These are phyloP conservation scores for Amorpha juglandis DNA, from an alignment of 2,888 invertebrate species.

Conservation along the genomic window DNA sequence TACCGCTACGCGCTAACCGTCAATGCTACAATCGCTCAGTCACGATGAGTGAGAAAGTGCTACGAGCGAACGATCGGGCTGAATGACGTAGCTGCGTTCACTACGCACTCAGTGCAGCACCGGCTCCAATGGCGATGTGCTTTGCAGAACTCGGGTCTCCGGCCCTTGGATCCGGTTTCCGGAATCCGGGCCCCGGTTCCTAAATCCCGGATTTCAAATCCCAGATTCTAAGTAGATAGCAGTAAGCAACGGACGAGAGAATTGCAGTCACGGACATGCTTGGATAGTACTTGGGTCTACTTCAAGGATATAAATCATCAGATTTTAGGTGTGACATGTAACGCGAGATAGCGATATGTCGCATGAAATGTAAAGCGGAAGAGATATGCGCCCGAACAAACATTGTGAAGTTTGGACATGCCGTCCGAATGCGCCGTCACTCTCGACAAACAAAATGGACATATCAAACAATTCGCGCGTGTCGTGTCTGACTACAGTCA, in stretches of 20 bases:
- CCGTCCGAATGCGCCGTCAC: not conserved
- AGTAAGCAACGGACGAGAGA: too few species aligned
- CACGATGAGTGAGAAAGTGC: constrained; percentile 6
- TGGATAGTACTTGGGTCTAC: not conserved
- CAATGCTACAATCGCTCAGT: constrained; percentile 13
- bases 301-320: not conserved
- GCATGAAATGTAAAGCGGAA: not conserved
- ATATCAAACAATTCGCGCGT: not conserved
- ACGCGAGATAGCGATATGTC: not conserved
- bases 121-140: not conserved
- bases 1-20: constrained; percentile 1
- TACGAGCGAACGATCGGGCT: not conserved
- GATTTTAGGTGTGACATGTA: constrained; percentile 11
- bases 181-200: too few species aligned
- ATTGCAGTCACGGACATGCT: not conserved
- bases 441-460: not conserved
- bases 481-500: not conserved
- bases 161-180: too few species aligned
- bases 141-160: too few species aligned
- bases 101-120: not conserved
- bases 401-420: not conserved
- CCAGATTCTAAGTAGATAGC: too few species aligned
- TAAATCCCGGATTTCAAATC: too few species aligned
- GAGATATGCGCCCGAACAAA: not conserved
- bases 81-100: not conserved